Evolutionary conservation across 2,888 invertebrate species (phyloP).

Genomic region (Rhaphigaster nebulosa): DNA sequence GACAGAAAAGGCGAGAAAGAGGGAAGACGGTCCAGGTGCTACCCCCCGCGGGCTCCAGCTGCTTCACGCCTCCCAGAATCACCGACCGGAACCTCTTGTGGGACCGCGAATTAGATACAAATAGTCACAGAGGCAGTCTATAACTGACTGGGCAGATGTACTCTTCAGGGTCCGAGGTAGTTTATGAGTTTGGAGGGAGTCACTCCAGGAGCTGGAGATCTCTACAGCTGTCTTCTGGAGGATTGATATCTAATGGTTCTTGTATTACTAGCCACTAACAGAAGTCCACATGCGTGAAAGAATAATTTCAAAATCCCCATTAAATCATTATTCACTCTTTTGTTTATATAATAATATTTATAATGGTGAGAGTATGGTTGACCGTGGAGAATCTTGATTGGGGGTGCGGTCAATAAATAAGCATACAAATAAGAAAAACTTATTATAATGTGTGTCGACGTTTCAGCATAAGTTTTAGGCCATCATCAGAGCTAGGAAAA

Average conservation of each 20-base stretch:
- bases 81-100: neutral
- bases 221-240: neutral
- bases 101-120: constrained; percentile 30
- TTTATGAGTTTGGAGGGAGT: neutral
- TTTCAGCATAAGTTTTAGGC: too few relatives aligned
- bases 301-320: too few relatives aligned
- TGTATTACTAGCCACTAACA: too few relatives aligned
- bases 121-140: neutral
- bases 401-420: too few relatives aligned
- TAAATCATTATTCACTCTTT: too few relatives aligned
- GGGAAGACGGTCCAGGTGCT: neutral
- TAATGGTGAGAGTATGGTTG: too few relatives aligned
- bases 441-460: too few relatives aligned
- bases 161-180: neutral
- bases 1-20: neutral
- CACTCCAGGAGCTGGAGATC: neutral
- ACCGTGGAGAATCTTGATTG: too few relatives aligned
- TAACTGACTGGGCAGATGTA: constrained; percentile 2
- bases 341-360: too few relatives aligned
- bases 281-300: too few relatives aligned
- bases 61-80: neutral
- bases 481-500: too few relatives aligned
- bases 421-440: too few relatives aligned
- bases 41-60: neutral
- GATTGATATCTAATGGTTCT: neutral